Conservation (phyloP, 2,888 invertebrate species). For the Leucophenga maculata region DNA sequence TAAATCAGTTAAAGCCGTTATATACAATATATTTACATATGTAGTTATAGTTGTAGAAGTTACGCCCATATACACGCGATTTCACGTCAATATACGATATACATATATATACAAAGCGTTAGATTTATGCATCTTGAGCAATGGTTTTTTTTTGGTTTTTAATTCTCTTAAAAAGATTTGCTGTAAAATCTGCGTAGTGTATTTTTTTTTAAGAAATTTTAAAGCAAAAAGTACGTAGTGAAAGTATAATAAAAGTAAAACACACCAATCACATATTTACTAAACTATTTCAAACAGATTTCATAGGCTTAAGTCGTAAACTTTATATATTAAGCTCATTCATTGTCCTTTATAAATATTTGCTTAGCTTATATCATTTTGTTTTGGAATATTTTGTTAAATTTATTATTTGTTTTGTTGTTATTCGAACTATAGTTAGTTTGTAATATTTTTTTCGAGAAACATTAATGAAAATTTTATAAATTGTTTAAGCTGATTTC, state of each 20-base stretch:
- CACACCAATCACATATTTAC: not conserved
- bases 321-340: constrained; percentile 13
- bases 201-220: constrained; percentile 39
- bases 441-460: constrained; percentile 18
- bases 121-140: not conserved
- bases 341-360: constrained; percentile 33
- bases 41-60: not conserved
- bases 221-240: not conserved
- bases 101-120: no score
- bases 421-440: no score
- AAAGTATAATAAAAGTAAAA: no score
- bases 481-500: not conserved
- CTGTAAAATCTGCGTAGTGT: constrained; percentile 51
- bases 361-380: no score
- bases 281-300: not conserved
- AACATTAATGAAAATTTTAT: not conserved
- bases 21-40: constrained; percentile 9
- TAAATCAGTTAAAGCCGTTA: constrained; percentile 5
- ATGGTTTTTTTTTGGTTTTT: not conserved
- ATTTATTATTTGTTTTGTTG: not conserved
- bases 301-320: constrained; percentile 9
- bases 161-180: constrained; percentile 23
- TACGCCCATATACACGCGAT: no score
- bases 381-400: constrained; percentile 30
- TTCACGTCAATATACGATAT: not conserved